Percentiles rank a stretch among this genome's conserved stretches.
Evolutionary conservation across 2,797 vertebrate species (phyloP).

Genomic region (Parauchenoglanis ngamensis): DNA sequence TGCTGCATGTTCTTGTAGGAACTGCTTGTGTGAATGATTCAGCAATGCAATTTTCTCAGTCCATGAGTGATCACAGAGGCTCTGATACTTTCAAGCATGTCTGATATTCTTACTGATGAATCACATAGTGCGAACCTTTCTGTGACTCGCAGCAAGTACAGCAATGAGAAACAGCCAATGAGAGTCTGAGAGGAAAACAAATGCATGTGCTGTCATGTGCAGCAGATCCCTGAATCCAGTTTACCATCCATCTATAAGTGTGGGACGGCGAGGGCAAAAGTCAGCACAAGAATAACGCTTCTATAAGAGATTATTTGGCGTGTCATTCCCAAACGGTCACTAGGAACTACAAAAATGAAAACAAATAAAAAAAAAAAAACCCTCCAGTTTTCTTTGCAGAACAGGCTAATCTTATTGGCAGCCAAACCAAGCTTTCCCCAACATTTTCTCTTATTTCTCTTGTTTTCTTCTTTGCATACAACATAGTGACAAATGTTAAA

Average conservation of each 20-base stretch:
- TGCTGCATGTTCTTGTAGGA: not conserved
- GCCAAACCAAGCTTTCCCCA: not conserved
- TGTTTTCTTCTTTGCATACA: not conserved
- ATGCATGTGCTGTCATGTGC: not conserved
- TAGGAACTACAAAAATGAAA: not conserved
- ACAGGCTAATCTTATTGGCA: not conserved
- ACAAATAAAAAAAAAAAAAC: not conserved
- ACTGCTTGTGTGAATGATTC: not conserved
- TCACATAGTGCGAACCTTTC: too few relatives aligned
- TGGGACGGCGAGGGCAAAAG: not conserved
- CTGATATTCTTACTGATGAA: not conserved
- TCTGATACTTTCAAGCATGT: not conserved
- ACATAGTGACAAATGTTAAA: not conserved
- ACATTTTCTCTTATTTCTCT: not conserved
- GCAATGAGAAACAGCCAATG: not conserved
- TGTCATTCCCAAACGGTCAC: not conserved
- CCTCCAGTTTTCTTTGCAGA: not conserved
- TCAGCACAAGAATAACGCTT: not conserved
- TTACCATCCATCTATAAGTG: not conserved
- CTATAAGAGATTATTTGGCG: not conserved
- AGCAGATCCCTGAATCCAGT: constrained; percentile 1
- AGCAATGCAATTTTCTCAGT: not conserved
- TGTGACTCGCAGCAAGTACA: not conserved
- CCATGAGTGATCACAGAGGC: not conserved
- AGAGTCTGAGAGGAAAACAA: not conserved